Base-by-base conservation (phyloP, 2,113 vertebrate genomes). In the Cryptotis parvus region DNA sequence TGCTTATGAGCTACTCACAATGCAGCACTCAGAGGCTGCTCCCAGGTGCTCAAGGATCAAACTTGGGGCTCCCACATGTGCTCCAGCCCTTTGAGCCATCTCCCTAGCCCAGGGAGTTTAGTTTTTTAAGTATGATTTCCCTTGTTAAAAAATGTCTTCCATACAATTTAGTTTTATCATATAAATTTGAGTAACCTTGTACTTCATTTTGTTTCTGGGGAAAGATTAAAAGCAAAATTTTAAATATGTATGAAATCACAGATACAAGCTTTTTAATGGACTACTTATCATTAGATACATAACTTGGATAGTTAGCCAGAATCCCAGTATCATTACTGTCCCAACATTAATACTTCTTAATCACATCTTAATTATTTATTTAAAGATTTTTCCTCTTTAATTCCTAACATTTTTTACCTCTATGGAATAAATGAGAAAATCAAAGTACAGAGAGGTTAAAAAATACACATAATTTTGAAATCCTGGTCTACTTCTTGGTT, bases 381-480 rank as follows among this genome's bases (percentile, higher is more conserved):
- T 69, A 14, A 74, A 35, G 49, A 85, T 66, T 86, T 82, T 82
- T 72, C n/a, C 16, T 16, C 24, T 76, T 69, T 85, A 37, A n/a
- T 89, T 68, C 27, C 31, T 92, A 10, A 20, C 11, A 43, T 61
- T 39, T n/a, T 74, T 81, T 1, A 26, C 55, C 75, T 85, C 43
- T 31, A 9, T 86, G 91, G 92, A 70, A 43, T 69, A 94, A 89
- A 35, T 63, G 26, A 85, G n/a, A 65, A 77, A 33, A 68, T 39
- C 75, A 83, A 65, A 33, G 10, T 65, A 41, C 29, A 43, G 2
- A 82, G 81, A 7, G 27, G 33, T 69, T 39, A 86, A 26, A 82
- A 68, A 37, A 70, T 14, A 68, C 39, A 6, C 7, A 14, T 86
- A 43, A 70, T 52, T 83, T 39, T 69, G 11, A 87, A 65, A 49